Percentiles rank a stretch among this genome's conserved stretches.
phyloP scores from a whole-genome alignment of 2,797 vertebrate genomes.

The Gambelia wislizenii region DNA sequence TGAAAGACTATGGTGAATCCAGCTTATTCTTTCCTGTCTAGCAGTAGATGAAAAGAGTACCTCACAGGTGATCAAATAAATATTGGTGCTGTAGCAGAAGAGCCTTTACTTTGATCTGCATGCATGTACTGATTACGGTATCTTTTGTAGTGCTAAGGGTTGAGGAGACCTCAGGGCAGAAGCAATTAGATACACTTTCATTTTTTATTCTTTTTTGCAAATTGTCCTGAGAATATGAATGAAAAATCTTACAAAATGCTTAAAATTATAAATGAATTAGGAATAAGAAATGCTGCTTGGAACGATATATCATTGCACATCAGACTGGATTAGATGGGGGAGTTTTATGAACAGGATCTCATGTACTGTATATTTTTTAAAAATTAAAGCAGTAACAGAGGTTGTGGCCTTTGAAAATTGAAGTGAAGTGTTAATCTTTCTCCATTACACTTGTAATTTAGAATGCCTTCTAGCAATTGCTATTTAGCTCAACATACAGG shows the following conservation, averaged over 20 bases:
- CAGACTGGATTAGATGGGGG: not conserved
- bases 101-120: not conserved
- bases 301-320: not conserved
- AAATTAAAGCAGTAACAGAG: not conserved
- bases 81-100: not conserved
- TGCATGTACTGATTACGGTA: not conserved
- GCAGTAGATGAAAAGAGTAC: not conserved
- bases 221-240: not conserved
- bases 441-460: not conserved
- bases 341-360: not conserved
- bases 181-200: not conserved
- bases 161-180: not conserved
- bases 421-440: too few relatives aligned
- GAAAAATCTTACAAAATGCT: not conserved
- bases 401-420: not conserved
- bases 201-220: not conserved
- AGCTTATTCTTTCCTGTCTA: not conserved
- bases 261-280: not conserved
- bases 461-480: not conserved
- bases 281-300: not conserved
- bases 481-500: not conserved
- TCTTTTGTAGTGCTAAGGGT: not conserved
- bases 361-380: not conserved
- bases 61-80: not conserved
- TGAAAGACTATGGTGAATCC: not conserved